Base-by-base conservation (phyloP, 1,140 invertebrate species). In the Drosophila saltans region DNA sequence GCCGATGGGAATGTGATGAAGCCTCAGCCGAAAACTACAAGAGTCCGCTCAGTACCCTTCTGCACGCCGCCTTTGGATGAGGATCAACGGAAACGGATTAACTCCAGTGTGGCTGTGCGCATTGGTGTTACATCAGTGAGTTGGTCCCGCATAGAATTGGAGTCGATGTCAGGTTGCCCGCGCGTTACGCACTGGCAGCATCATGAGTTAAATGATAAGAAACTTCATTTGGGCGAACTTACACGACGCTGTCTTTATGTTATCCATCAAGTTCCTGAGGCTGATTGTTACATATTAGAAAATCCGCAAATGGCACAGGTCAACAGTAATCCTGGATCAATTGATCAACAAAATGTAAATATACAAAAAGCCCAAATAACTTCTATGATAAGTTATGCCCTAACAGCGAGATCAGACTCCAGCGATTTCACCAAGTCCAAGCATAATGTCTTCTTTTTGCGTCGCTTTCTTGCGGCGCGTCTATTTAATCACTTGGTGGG, bases 341-440 rank as follows among this genome's bases (percentile, higher is more conserved):
- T 81, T n/a, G 80, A 91, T 39, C 91, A 92, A 39, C 85, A 91
- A 36, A 92, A 92, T 70, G 81, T 92, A 0, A 92, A 89, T 57
- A 81, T 92, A 9, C 91, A 92, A 63, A 92, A 90, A 30, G 66
- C 85, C 0, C 91, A 92, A 66, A 55, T 92, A 4, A 76, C 74
- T 3, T 81, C 90, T 2, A 80, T 92, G 45, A 48, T 92, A 1
- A 85, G 83, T 9, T 92, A 76, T 64, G 84, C 84, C 0, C 36
- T 92, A 3, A 70, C 76, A 56, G 48, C 80, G 9, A 66, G 91
- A 2, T 21, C 33, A 1, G 64, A 43, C 24, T 4, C 67, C 30
- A 70, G 55, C 1, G 33, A 77, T 52, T 52, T 24, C 2, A 61
- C 30, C 11, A 75, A 71, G 8, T n/a, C 58, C 9, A 75, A 75